Evolutionary conservation across 2,888 invertebrate species (phyloP), one percentile per base, ranked within the genome.

Genomic region (Microctonus hyperodae): DNA sequence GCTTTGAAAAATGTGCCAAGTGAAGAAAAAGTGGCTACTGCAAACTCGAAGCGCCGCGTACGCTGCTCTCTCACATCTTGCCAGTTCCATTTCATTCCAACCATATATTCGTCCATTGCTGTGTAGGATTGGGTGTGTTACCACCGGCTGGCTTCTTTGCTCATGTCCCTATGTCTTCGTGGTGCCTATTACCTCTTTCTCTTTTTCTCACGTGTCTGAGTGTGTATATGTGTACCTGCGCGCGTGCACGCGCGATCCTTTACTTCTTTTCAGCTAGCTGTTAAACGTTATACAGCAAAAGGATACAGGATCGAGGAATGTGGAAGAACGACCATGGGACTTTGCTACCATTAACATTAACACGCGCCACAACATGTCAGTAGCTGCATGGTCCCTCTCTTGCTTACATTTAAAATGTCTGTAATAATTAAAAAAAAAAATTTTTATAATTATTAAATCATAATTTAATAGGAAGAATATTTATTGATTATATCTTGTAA

Each of bases 1-100:
- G 74, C 76, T 79, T 79, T 80, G 80, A 80, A 80, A 81, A 81
- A 80, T 80, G 80, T 81, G 79, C 79, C 75, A 80, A 81, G 78
- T 74, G 72, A 70, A 78, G 79, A 80, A 80, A 80, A 80, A 80
- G 79, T 75, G 72, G 77, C 75, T 74, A 73, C 73, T 74, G 76
- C 63, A 68, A 76, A 71, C 79, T 75, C 73, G 72, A 71, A 80
- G 79, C 80, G 77, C 75, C 78, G 75, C 74, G 69, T 76, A 72
- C 73, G 68, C 71, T 67, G 69, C 64, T 64, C 69, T 56, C 67
- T 69, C 65, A 67, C 60, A 56, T 31, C 67, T 57, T 58, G 28
- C 44, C 44, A 44, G 35, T 11, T 25, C 33, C 60, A 33, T 48
- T 22, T 31, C 33, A 60, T 50, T 28, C 28, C 44, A 59, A 35